Evolutionary conservation across 2,113 vertebrate genomes (phyloP).

Genomic region (Lophotis ruficrista): DNA sequence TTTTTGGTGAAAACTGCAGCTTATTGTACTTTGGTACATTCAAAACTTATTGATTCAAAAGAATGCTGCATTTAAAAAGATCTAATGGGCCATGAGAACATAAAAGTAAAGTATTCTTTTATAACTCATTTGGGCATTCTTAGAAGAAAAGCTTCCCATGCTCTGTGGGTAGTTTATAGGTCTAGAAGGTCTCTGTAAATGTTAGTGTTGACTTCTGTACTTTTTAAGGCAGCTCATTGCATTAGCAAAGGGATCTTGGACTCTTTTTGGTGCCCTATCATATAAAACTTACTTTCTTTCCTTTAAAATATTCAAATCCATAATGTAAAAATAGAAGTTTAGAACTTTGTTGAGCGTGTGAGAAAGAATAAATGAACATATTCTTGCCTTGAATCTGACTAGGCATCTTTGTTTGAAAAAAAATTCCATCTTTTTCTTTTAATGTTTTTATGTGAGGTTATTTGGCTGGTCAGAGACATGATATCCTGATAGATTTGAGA

Average conservation of each 20-base stretch:
- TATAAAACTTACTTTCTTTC: background rate
- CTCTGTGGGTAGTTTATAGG: conserved; percentile 19
- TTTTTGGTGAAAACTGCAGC: background rate
- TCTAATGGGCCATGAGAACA: conserved; percentile 58
- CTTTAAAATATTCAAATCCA: background rate
- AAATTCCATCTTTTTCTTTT: background rate
- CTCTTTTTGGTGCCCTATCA: background rate
- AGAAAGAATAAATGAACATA: background rate
- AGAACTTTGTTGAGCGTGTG: background rate
- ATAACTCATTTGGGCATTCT: conserved; percentile 45
- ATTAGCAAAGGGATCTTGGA: background rate
- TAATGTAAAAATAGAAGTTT: background rate
- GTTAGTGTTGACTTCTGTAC: conserved; percentile 24
- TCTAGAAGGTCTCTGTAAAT: conserved; percentile 8
- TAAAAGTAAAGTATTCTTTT: conserved; percentile 69
- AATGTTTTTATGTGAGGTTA: background rate
- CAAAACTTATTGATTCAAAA: conserved; percentile 61
- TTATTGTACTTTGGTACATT: background rate
- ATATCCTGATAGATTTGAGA: background rate
- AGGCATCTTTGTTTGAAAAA: background rate
- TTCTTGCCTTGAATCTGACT: background rate
- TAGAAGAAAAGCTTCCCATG: conserved; percentile 13
- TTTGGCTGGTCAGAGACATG: background rate
- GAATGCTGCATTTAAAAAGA: conserved; percentile 59
- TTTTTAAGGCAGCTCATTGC: background rate